Evolutionary conservation across 2,113 vertebrate species (phyloP).

Genomic region (Apeltes quadracus): DNA sequence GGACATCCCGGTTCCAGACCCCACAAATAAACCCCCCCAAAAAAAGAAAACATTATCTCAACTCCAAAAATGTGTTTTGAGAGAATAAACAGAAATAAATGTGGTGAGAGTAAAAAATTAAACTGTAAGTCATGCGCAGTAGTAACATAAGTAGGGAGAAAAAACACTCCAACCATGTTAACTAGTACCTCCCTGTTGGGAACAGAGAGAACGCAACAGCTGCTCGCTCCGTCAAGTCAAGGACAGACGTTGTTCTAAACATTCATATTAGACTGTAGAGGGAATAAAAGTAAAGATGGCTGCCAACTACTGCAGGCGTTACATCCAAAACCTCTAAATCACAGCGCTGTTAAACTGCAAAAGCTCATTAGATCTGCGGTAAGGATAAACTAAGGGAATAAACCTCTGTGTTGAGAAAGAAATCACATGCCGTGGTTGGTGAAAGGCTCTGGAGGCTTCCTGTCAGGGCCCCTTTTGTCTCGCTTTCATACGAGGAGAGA

Average conservation of each 20-base stretch:
- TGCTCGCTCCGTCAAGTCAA: conserved; percentile 35
- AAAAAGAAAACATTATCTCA: conserved; percentile 21
- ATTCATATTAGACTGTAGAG: conserved; percentile 17
- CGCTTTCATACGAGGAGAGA: conserved; percentile 60
- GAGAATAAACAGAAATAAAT: conserved; percentile 22
- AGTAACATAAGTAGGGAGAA: neutral
- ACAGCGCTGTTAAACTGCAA: conserved; percentile 29
- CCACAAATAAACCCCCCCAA: too few species aligned
- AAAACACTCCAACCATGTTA: conserved; percentile 33
- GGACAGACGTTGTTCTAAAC: conserved; percentile 16
- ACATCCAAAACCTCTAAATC: conserved; percentile 30
- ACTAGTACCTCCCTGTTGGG: conserved; percentile 26
- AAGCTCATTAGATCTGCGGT: conserved; percentile 21
- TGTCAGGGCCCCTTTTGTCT: conserved; percentile 57
- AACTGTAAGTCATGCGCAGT: conserved; percentile 8
- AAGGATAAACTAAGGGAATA: conserved; percentile 50
- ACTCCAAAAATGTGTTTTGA: conserved; percentile 5
- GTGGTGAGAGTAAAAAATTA: conserved; percentile 36
- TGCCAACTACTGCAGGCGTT: conserved; percentile 34
- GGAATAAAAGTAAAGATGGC: conserved; percentile 12
- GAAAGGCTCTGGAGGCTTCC: conserved; percentile 46
- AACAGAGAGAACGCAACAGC: conserved; percentile 32
- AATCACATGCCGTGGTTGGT: conserved; percentile 40
- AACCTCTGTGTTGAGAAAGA: conserved; percentile 43
- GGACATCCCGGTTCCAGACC: too few species aligned